Base-by-base conservation (phyloP, 2,888 invertebrate genomes). In the Tigriopus californicus region DNA sequence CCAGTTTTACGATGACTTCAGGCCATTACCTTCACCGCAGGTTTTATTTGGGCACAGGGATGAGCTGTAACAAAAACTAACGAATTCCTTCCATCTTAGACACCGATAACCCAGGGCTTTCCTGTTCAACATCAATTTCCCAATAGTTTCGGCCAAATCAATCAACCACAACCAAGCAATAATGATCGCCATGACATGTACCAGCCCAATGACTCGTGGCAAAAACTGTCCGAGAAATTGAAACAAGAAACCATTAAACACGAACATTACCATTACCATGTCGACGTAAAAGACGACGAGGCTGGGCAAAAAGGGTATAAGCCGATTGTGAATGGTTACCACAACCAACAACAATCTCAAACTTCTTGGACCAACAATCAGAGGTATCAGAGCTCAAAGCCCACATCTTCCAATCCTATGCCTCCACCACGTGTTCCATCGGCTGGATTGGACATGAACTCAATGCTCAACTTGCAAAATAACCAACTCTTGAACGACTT, bases 261-360 rank as follows among this genome's bases (percentile, higher is more conserved):
- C 20, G 49, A 49, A 22, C 49, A 49, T 49, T 49, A 20, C 22
- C 49, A 49, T 22, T 49, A 49, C 49, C 49, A 49, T 22, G 33
- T 33, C 33, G 33, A 33, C 8, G 33, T 33, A 3, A 33, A 33
- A 8, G 8, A 33, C 33, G 33, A 33, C 33, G 33, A 33, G 33
- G 33, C 33, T 33, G 33, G 33, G 8, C 4, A 33, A 33, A 33
- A 33, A 33, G 33, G 33, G 33, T 33, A 33, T 33, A 33, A 33
- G 8, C 33, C 33, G 33, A 33, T 33, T 33, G 3, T 33, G 33
- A 8, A 3, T 33, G 33, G 33, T 8, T 8, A 33, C 3, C 3
- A 33, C 33, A 33, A 33, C 33, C 33, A 33, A 33, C 3, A 33
- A 33, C 4, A 33, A 33, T 3, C 33, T 33, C 33, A 33, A 33